These are phyloP conservation scores for Trachelus troglodyta DNA, from an alignment of 2,888 invertebrate species.

Conservation along the genomic window DNA sequence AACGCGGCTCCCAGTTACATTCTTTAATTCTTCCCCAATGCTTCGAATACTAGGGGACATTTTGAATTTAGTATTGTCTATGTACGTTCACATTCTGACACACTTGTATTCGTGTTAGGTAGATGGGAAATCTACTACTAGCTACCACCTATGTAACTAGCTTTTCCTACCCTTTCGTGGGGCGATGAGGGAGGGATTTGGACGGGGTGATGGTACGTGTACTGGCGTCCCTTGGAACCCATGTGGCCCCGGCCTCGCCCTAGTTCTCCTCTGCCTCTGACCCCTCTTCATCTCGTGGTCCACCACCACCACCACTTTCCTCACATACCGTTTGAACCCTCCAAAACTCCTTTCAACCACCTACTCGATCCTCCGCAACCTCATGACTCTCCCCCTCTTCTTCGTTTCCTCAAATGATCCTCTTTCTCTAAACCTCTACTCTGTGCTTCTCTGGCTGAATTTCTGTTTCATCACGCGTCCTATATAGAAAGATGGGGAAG, in stretches of 20 bases:
- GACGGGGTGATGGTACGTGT: neutral
- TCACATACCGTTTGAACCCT: neutral
- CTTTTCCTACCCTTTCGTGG: neutral
- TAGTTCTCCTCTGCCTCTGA: constrained; percentile 20
- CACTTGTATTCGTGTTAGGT: neutral
- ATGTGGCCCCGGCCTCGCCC: constrained; percentile 36
- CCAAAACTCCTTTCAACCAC: neutral
- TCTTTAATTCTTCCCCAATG: neutral
- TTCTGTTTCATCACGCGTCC: neutral
- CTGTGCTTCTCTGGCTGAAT: neutral
- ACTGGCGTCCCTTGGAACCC: constrained; percentile 19
- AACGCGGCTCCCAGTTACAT: neutral
- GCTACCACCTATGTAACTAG: neutral
- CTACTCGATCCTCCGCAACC: neutral
- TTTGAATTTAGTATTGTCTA: neutral
- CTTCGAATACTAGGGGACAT: neutral
- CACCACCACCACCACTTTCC: neutral
- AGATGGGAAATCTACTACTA: neutral
- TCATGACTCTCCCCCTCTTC: neutral
- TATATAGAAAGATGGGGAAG: neutral
- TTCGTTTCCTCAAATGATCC: neutral
- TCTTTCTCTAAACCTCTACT: neutral
- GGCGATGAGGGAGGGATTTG: neutral
- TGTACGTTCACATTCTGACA: neutral
- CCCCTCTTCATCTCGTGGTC: constrained; percentile 1